Percentiles rank a stretch among this genome's conserved stretches.
phyloP scores from a whole-genome alignment of 2,113 vertebrate genomes.

The Prunella fulvescens region DNA sequence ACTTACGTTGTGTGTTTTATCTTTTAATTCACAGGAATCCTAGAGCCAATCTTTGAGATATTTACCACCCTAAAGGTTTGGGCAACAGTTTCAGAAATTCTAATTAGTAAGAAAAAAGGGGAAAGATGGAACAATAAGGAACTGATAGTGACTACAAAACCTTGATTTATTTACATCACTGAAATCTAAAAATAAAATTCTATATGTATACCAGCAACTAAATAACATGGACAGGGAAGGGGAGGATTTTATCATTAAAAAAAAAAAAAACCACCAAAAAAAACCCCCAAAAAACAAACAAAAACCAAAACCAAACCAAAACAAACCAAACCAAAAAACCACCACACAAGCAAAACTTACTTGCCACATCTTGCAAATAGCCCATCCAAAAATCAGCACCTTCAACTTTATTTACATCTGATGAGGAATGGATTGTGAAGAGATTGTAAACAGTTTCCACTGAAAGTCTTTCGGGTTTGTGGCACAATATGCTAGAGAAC shows the following conservation, averaged over 20 bases:
- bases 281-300: no score
- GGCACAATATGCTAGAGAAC: slow-evolving; percentile 81
- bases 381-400: slow-evolving; percentile 80
- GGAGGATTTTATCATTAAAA: background rate
- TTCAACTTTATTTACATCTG: slow-evolving; percentile 45
- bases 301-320: background rate
- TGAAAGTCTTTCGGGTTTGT: slow-evolving; percentile 73
- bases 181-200: background rate
- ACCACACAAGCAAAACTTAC: no score
- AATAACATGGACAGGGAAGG: background rate
- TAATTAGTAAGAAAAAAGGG: background rate
- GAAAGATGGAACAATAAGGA: background rate
- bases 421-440: slow-evolving; percentile 74
- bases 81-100: background rate
- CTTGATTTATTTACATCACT: background rate
- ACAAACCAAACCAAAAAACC: background rate
- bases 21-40: background rate
- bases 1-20: background rate
- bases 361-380: slow-evolving; percentile 84
- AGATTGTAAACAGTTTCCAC: slow-evolving; percentile 74
- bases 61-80: background rate
- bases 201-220: background rate
- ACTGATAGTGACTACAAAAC: background rate
- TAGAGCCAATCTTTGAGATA: background rate
- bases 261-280: no score